A percentile compares a stretch with the other conserved stretches of the same genome.
Conservation (phyloP, 2,888 invertebrate species). For the Diachrysia chrysitis region DNA sequence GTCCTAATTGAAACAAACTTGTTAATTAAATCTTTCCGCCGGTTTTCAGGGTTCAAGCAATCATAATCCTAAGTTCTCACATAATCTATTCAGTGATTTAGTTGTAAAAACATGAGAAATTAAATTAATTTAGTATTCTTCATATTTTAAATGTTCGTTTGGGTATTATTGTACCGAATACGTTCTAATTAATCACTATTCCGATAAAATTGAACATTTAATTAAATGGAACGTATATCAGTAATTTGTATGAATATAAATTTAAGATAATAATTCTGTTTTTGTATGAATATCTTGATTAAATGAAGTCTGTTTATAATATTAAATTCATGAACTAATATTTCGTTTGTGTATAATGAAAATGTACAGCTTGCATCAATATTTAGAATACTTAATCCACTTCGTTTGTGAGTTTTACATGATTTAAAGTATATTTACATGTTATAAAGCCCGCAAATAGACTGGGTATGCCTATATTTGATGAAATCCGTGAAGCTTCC, state of each 20-base stretch:
- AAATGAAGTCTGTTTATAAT: neutral
- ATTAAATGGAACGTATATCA: neutral
- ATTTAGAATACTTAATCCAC: neutral
- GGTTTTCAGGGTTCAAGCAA: neutral
- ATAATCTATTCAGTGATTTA: neutral
- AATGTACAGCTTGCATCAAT: conserved; percentile 2
- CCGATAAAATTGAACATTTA: neutral
- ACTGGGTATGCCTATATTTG: neutral
- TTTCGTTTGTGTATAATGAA: neutral
- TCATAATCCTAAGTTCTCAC: neutral
- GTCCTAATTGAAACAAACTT: conserved; percentile 35
- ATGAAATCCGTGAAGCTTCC: neutral
- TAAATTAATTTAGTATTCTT: neutral
- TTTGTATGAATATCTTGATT: neutral
- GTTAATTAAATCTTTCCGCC: conserved; percentile 47
- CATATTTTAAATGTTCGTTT: neutral
- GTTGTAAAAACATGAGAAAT: neutral
- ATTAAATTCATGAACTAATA: no score
- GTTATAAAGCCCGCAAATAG: neutral
- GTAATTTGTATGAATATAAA: neutral
- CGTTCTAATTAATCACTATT: neutral
- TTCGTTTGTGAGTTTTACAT: neutral
- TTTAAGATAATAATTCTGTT: neutral
- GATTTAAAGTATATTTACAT: neutral
- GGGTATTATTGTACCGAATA: neutral